Percentiles rank a stretch among this genome's conserved stretches.
Conservation (phyloP, 64 coral and sea anemone genomes). For the Anthopleura sola region DNA sequence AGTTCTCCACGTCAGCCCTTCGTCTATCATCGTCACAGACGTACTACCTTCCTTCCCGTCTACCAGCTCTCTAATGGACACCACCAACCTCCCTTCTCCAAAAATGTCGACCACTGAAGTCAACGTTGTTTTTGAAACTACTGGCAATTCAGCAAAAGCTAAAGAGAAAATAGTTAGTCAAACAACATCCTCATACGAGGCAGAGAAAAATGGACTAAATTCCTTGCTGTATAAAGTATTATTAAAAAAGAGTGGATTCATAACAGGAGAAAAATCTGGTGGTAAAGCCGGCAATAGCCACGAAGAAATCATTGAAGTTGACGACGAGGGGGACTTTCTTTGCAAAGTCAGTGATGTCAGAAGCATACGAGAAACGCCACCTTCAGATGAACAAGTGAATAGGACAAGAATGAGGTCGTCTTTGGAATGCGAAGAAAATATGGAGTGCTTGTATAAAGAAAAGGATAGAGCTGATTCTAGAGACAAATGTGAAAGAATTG, state of each 20-base stretch:
- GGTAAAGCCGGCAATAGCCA: neutral
- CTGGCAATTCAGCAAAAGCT: neutral
- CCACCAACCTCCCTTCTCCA: neutral
- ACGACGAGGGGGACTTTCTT: neutral
- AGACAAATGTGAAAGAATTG: neutral
- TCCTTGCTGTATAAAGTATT: neutral
- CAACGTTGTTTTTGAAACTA: neutral
- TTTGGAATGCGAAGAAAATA: neutral
- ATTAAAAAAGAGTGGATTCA: neutral
- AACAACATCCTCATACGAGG: neutral
- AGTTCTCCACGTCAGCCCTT: slow-evolving; percentile 7
- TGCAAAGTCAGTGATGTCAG: neutral
- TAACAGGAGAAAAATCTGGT: neutral
- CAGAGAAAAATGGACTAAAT: neutral
- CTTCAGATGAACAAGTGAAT: neutral
- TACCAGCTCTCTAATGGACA: neutral
- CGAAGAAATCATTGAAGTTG: neutral
- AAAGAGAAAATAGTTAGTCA: neutral
- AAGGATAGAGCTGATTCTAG: neutral
- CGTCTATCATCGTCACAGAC: slow-evolving; percentile 2
- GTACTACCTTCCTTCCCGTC: neutral
- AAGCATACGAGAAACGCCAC: neutral
- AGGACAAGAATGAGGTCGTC: neutral
- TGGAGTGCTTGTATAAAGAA: neutral
- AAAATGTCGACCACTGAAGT: neutral